Percentiles rank a stretch among this genome's conserved stretches.
Evolutionary conservation across 2,888 invertebrate species (phyloP).

Genomic region (Scaptomyza parva): DNA sequence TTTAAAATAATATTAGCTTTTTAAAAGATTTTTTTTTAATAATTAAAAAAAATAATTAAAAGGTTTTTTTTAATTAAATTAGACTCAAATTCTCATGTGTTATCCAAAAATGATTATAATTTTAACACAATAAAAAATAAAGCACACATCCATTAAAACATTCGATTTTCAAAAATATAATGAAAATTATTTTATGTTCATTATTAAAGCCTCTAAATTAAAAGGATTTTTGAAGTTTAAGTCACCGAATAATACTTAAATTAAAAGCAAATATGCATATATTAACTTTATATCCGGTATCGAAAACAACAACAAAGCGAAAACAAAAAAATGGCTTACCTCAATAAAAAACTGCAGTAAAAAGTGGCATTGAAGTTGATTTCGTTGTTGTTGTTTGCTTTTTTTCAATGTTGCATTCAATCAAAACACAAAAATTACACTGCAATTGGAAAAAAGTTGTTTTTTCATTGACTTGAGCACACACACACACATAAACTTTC

Average conservation of each 20-base stretch:
- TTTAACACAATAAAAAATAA: too few relatives aligned
- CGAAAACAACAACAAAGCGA: slow-evolving; percentile 8
- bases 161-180: too few relatives aligned
- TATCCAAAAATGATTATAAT: too few relatives aligned
- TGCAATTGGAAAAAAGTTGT: slow-evolving; percentile 64
- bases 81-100: too few relatives aligned
- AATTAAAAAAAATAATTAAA: too few relatives aligned
- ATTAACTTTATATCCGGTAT: slow-evolving; percentile 15
- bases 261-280: not conserved
- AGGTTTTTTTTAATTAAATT: too few relatives aligned
- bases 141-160: too few relatives aligned
- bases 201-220: too few relatives aligned
- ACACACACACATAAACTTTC: slow-evolving; percentile 54
- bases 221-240: too few relatives aligned
- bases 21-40: too few relatives aligned
- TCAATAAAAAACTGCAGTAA: slow-evolving; percentile 36
- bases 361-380: slow-evolving; percentile 41
- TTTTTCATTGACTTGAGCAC: slow-evolving; percentile 62
- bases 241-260: too few relatives aligned
- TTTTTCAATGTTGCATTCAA: slow-evolving; percentile 64
- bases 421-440: slow-evolving; percentile 63
- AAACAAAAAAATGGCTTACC: slow-evolving; percentile 41
- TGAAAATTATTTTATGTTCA: too few relatives aligned
- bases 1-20: not conserved
- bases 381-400: slow-evolving; percentile 19